Base-by-base conservation (phyloP, 92 coral and sea anemone species). In the Paragorgia papillata region DNA sequence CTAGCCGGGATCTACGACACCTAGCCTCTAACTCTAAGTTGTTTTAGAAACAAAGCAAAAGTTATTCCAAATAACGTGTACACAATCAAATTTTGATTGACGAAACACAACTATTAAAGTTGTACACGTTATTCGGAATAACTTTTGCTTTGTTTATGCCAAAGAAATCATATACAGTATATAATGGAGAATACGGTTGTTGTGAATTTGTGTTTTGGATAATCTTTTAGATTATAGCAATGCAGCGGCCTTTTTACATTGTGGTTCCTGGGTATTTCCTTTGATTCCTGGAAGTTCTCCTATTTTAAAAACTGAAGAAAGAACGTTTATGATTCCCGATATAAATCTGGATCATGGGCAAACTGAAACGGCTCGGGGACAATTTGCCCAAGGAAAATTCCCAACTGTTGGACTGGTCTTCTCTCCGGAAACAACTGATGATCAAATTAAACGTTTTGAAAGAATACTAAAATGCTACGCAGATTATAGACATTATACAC, bases 231-330 rank as follows among this genome's bases (percentile, higher is more conserved):
- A 84, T 40, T 77, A 82, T 54, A 80, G 84, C 10, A 80, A 88
- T 10, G 87, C 97, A 1, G 89, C 95, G 26, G 99, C 94, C 18
- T 95, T 95, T 66, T 89, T 95, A 1, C 97, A 91, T 80, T 94
- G 98, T 60, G 92, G 95, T 24, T 92, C 96, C 7, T 94, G 98
- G 98, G 87, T 87, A 66, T 95, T 95, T 63, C 99, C 99, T 8
- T 91, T 95, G 97, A 75, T 95, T 33, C 99, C 99, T 14, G 92
- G 96, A 12, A 69, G 92, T 37, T 91, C 97, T 1, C 98, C 98
- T 26, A 92, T 91, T 40, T 88, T 91, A 28, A 94, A 94, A 79
- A 94, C 98, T 0, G 98, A 94, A 64, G 92, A 92, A 13, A 96
- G 89, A 74, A 94, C 98, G 9, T 94, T 91, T 80, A 94, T 91